Conservation (phyloP, 2,888 invertebrate species). For the Drosophila mulleri region DNA sequence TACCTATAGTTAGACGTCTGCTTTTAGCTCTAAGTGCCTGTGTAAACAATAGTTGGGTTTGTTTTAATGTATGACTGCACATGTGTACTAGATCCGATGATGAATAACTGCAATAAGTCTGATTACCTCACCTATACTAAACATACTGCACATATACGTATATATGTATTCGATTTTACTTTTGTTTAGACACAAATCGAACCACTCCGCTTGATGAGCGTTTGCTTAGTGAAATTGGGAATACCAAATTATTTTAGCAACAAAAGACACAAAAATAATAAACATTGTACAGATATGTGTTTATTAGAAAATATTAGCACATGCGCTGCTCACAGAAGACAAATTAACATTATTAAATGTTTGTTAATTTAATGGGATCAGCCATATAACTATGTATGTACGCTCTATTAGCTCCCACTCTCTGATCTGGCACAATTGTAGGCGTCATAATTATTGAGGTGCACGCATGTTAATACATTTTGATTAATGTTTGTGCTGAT, state of each 20-base stretch:
- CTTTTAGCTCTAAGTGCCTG: not conserved
- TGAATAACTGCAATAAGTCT: not conserved
- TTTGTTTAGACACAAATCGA: not conserved
- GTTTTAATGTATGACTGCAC: not conserved
- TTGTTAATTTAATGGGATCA: conserved; percentile 39
- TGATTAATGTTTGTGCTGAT: conserved; percentile 62
- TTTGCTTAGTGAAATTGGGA: conserved; percentile 2
- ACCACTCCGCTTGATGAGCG: conserved; percentile 7
- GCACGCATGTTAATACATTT: conserved; percentile 52
- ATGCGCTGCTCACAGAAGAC: not conserved
- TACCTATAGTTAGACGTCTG: not conserved
- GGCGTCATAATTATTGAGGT: conserved; percentile 60
- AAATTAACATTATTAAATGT: conserved; percentile 31
- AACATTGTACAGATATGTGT: not conserved
- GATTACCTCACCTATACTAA: not conserved
- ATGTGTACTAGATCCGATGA: not conserved
- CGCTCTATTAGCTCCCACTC: not conserved
- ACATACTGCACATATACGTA: not conserved
- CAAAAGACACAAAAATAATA: not conserved
- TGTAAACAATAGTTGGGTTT: not conserved
- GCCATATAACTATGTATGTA: not conserved
- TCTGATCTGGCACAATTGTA: conserved; percentile 17
- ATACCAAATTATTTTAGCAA: not conserved
- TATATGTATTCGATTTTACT: not conserved
- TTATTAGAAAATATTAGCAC: conserved; percentile 28